A percentile compares a stretch with the other conserved stretches of the same genome.
phyloP scores from a whole-genome alignment of 1,140 invertebrate species.

The Pseudomyrmex flavicornis region DNA sequence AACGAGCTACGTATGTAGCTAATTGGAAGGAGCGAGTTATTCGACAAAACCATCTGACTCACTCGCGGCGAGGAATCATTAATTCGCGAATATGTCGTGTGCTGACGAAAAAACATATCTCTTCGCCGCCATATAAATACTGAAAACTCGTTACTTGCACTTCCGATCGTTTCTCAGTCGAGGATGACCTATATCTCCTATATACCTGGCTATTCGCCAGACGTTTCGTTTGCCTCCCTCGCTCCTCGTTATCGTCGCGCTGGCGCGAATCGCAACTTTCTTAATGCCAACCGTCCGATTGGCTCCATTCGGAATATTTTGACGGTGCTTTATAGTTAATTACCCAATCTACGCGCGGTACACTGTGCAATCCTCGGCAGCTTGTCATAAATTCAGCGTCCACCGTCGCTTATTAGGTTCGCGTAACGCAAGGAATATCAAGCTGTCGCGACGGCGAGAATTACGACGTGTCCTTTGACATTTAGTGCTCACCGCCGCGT shows the following conservation, averaged over 20 bases:
- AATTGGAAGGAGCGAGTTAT: not conserved
- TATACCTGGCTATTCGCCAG: constrained; percentile 70
- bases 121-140: not conserved
- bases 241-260: not conserved
- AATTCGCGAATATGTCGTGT: constrained; percentile 1
- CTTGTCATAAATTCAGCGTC: constrained; percentile 33
- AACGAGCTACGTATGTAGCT: not conserved
- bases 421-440: not conserved
- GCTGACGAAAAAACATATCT: not conserved
- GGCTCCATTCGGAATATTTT: not conserved
- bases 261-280: not conserved
- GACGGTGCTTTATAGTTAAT: constrained; percentile 62
- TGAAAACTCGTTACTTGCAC: constrained; percentile 41
- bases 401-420: constrained; percentile 13
- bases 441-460: constrained; percentile 1
- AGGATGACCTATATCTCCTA: constrained; percentile 59
- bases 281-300: constrained; percentile 2
- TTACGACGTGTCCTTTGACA: constrained; percentile 26
- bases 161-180: constrained; percentile 16
- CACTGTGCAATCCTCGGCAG: constrained; percentile 15
- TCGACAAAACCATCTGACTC: not conserved
- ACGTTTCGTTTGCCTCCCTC: constrained; percentile 35
- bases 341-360: constrained; percentile 2
- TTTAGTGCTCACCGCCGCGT: constrained; percentile 17
- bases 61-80: constrained; percentile 1